phyloP scores from a whole-genome alignment of 2,113 vertebrate species.

The Myrmecophaga tridactyla region DNA sequence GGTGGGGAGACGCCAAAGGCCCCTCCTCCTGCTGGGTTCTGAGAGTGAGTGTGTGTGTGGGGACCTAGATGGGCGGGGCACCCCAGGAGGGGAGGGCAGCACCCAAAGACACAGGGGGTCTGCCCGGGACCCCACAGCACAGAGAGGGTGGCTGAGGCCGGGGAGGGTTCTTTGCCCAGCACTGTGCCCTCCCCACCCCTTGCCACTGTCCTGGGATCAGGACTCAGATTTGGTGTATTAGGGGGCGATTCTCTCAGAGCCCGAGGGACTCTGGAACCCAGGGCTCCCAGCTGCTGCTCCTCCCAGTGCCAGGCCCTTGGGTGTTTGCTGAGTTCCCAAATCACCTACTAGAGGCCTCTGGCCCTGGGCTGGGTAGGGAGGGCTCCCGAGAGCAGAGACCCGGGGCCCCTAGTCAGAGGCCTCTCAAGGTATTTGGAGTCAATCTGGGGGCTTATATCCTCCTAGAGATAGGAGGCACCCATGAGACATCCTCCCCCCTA shows the following conservation, averaged over 20 bases:
- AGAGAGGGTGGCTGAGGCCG: not conserved
- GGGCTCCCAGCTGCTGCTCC: not conserved
- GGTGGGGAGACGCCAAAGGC: conserved; percentile 10
- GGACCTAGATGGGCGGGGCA: too few relatives aligned
- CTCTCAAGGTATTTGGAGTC: too few relatives aligned
- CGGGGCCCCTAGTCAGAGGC: not conserved
- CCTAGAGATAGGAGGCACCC: not conserved
- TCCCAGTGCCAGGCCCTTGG: not conserved
- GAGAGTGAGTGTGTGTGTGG: too few relatives aligned
- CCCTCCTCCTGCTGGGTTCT: too few relatives aligned
- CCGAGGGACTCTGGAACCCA: not conserved
- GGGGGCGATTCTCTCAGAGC: not conserved
- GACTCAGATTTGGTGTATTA: not conserved
- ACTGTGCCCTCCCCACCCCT: too few relatives aligned
- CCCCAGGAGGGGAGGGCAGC: not conserved
- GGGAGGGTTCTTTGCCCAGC: fast-evolving
- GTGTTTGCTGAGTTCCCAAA: not conserved
- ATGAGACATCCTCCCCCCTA: too few relatives aligned
- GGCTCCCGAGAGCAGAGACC: fast-evolving
- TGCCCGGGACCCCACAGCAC: too few relatives aligned
- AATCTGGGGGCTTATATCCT: too few relatives aligned
- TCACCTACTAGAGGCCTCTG: not conserved
- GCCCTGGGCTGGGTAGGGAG: not conserved
- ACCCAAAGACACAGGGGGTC: fast-evolving
- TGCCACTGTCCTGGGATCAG: not conserved